Percentiles rank a stretch among this genome's conserved stretches.
These are phyloP conservation scores for Chionodraco myersi DNA, from an alignment of 2,113 vertebrate genomes.

Conservation along the genomic window DNA sequence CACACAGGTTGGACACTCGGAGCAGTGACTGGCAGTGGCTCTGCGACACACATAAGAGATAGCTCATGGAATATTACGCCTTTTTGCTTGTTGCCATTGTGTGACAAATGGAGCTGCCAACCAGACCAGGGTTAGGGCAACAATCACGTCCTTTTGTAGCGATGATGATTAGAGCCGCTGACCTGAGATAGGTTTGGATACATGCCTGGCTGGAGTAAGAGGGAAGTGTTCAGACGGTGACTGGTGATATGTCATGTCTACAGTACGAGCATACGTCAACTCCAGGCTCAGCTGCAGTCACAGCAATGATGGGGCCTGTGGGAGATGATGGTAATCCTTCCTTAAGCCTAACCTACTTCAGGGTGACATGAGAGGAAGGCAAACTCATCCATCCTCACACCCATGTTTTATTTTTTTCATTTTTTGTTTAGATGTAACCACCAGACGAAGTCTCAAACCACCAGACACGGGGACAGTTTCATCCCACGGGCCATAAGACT, in stretches of 20 bases:
- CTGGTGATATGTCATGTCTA: constrained; percentile 39
- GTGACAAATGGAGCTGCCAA: constrained; percentile 69
- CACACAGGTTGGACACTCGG: constrained; percentile 56
- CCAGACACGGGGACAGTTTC: no score
- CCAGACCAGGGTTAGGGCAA: constrained; percentile 8
- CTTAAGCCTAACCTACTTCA: constrained; percentile 4
- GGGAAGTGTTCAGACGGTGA: constrained; percentile 36
- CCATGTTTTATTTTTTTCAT: not conserved
- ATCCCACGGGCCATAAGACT: no score
- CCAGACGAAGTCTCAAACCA: no score
- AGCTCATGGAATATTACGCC: constrained; percentile 52
- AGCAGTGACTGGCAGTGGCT: constrained; percentile 54
- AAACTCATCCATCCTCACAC: not conserved
- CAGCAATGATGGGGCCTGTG: constrained; percentile 12
- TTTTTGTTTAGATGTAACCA: not conserved
- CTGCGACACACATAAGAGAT: constrained; percentile 47
- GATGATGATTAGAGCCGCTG: constrained; percentile 40
- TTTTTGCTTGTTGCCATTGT: constrained; percentile 61
- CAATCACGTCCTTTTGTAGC: constrained; percentile 31
- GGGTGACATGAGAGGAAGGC: constrained; percentile 2
- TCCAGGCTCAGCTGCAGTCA: constrained; percentile 12
- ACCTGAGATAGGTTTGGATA: constrained; percentile 37
- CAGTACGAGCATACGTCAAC: constrained; percentile 25
- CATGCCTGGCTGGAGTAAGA: constrained; percentile 43
- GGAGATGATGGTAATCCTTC: constrained; percentile 26